phyloP scores from a whole-genome alignment of 1,140 invertebrate species.

The Musca domestica region DNA sequence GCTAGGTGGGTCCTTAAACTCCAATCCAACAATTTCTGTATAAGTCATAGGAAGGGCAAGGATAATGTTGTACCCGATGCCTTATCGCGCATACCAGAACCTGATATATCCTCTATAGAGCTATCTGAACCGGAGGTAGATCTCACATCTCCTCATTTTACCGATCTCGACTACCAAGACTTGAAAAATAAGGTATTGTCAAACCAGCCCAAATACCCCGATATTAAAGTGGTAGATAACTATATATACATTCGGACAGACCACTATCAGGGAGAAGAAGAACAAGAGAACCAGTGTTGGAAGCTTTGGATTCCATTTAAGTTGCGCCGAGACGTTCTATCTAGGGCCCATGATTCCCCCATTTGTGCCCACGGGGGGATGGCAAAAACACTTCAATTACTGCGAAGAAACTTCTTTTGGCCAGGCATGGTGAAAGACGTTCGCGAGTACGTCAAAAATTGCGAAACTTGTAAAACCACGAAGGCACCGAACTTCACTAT shows the following conservation, averaged over 20 bases:
- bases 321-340: conserved; percentile 2
- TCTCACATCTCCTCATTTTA: conserved; percentile 8
- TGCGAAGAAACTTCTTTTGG: not conserved
- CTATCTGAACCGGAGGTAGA: not conserved
- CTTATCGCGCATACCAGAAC: conserved; percentile 10
- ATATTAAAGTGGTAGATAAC: not conserved
- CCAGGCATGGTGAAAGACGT: not conserved
- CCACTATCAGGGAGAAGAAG: not conserved
- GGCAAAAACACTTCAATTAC: conserved; percentile 11
- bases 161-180: not conserved
- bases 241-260: conserved; percentile 22
- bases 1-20: too few relatives aligned
- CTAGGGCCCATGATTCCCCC: conserved; percentile 15
- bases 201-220: conserved; percentile 5
- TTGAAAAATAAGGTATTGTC: not conserved
- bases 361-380: not conserved
- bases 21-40: conserved; percentile 37
- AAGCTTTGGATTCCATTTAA: conserved; percentile 22
- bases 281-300: too few relatives aligned
- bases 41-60: conserved; percentile 40
- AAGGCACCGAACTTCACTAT: not conserved
- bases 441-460: not conserved
- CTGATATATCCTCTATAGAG: not conserved
- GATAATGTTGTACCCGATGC: conserved; percentile 37
- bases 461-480: too few relatives aligned